Conservation (phyloP, 2,888 invertebrate species). For the Thelaira solivaga region DNA sequence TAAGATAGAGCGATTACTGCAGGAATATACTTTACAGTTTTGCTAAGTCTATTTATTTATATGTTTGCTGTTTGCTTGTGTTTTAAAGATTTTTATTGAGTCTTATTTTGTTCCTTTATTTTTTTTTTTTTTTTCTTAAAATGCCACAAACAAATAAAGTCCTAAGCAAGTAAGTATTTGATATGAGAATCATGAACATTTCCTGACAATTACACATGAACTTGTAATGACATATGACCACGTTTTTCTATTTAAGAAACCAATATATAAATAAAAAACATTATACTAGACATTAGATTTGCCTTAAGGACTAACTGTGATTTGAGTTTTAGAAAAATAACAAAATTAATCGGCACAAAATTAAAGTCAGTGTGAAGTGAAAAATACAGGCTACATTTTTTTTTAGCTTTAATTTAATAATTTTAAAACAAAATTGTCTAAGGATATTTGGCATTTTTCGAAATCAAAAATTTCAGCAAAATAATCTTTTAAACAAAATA, state of each 20-base stretch:
- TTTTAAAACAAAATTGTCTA: too few relatives aligned
- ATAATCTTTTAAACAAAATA: too few relatives aligned
- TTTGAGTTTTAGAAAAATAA: not conserved
- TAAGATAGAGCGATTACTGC: slow-evolving; percentile 29
- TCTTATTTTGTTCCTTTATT: not conserved
- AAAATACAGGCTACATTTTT: too few relatives aligned
- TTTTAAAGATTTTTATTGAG: slow-evolving; percentile 46
- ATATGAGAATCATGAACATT: slow-evolving; percentile 58
- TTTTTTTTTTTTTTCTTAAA: slow-evolving; percentile 12
- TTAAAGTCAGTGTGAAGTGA: too few relatives aligned
- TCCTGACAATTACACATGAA: slow-evolving; percentile 62
- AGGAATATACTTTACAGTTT: slow-evolving; percentile 28
- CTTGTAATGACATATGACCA: slow-evolving; percentile 61
- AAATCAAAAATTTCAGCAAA: too few relatives aligned
- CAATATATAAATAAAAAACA: too few relatives aligned
- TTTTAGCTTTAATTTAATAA: too few relatives aligned
- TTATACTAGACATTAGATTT: slow-evolving; percentile 31
- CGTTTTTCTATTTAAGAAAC: slow-evolving; percentile 37
- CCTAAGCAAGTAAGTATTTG: slow-evolving; percentile 49
- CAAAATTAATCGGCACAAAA: not conserved
- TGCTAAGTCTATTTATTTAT: slow-evolving; percentile 10
- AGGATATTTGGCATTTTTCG: too few relatives aligned
- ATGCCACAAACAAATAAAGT: slow-evolving; percentile 58
- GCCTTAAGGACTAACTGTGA: slow-evolving; percentile 32
- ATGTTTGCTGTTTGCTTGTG: slow-evolving; percentile 37